Evolutionary conservation across 1,140 invertebrate species (phyloP).

Genomic region (Wasmannia auropunctata): DNA sequence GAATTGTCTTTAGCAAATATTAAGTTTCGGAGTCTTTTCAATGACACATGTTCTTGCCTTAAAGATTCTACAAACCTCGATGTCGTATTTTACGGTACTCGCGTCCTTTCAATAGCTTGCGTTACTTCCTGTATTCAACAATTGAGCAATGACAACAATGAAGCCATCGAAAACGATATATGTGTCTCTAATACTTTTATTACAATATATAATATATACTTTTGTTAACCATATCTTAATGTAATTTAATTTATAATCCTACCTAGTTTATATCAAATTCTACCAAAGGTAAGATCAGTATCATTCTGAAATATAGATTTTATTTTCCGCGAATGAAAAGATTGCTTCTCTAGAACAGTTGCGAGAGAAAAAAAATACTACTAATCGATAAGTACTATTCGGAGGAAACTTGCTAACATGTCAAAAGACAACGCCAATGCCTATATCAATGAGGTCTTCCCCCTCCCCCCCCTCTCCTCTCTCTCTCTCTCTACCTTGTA

Average conservation of each 20-base stretch:
- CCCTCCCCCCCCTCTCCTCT: no score
- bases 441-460: neutral
- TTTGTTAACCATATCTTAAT: neutral
- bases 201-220: neutral
- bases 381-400: neutral
- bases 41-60: neutral
- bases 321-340: neutral
- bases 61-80: constrained; percentile 46
- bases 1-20: neutral
- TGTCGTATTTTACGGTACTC: constrained; percentile 42
- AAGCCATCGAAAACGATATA: neutral
- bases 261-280: neutral
- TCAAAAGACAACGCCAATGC: neutral
- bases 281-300: neutral
- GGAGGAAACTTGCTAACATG: neutral
- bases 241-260: constrained; percentile 1
- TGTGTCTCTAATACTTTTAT: neutral
- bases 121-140: neutral
- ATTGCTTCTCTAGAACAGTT: neutral
- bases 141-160: neutral
- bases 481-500: neutral
- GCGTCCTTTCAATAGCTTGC: neutral
- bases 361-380: neutral
- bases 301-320: neutral
- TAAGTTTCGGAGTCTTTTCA: neutral